These are phyloP conservation scores for Steinernema khuongi DNA, from an alignment of 1,140 invertebrate species.

Conservation along the genomic window DNA sequence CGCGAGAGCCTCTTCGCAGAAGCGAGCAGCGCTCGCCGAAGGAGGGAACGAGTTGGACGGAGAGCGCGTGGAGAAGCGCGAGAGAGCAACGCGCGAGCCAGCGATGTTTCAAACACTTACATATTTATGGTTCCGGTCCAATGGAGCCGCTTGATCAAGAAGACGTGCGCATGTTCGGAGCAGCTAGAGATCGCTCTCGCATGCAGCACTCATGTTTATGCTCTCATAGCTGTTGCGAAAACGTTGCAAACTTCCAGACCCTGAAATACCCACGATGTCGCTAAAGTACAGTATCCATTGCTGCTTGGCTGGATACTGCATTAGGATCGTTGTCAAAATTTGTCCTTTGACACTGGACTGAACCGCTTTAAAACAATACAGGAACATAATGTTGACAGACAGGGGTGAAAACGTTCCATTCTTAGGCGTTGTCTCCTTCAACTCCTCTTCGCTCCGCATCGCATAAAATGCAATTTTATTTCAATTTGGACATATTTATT, in stretches of 20 bases:
- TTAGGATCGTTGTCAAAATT: too few species aligned
- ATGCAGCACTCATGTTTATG: neutral
- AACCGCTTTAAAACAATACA: too few species aligned
- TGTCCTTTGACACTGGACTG: too few species aligned
- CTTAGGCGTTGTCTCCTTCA: too few species aligned
- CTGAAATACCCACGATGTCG: too few species aligned
- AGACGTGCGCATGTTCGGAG: neutral
- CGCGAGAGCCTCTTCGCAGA: conserved; percentile 1
- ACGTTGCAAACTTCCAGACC: neutral
- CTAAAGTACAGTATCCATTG: too few species aligned
- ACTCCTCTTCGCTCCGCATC: neutral
- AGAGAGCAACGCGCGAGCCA: neutral
- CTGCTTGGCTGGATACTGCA: neutral
- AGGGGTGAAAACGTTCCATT: too few species aligned
- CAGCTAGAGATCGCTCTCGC: neutral
- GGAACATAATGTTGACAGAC: too few species aligned
- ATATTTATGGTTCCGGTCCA: conserved; percentile 14
- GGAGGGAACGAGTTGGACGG: neutral
- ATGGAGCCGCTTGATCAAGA: conserved; percentile 9
- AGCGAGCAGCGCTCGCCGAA: neutral
- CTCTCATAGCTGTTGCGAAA: too few species aligned
- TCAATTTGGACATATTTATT: conserved; percentile 16
- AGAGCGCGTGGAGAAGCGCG: neutral
- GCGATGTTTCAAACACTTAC: conserved; percentile 14
- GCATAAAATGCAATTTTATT: conserved; percentile 7